Evolutionary conservation across 2,888 invertebrate species (phyloP), one percentile per base, ranked within the genome.

Genomic region (Idaea dimidiata): DNA sequence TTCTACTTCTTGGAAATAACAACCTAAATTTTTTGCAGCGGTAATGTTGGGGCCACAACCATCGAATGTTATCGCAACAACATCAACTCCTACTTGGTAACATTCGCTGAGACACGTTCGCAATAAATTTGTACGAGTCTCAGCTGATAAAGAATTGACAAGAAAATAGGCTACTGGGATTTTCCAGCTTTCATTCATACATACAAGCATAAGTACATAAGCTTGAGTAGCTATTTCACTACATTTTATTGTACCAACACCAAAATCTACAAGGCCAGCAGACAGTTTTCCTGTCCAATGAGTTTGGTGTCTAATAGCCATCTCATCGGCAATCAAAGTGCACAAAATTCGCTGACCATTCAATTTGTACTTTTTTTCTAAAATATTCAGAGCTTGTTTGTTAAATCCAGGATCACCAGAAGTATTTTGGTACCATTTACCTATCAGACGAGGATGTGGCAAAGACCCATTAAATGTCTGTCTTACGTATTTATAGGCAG

Each of bases 141-240:
- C n/a, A n/a, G n/a, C n/a, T n/a, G n/a, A n/a, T n/a, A n/a, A n/a
- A n/a, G n/a, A n/a, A n/a, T n/a, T n/a, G n/a, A n/a, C n/a, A n/a
- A n/a, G n/a, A n/a, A n/a, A 67, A 59, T 65, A 65, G 32, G 61
- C 65, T 16, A 67, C 55, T 10, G 62, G 68, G 24, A 72, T 64
- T 68, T 72, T 68, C 65, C 70, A 70, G 57, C 60, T 67, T 66
- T 72, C 66, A 24, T 66, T 66, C 54, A 69, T 14, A 57, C 59
- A 64, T 54, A 69, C 62, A 59, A 66, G 32, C 57, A n/a, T 31
- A 17, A 60, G 16, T 57, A 66, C 59, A 58, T 61, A 64, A 17
- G 59, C 64, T 31, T 58, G 62, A 33, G 72, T 67, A 0, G 72
- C 72, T 17, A 73, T 64, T 55, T 68, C 66, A 6, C 8, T 17